A percentile compares a stretch with the other conserved stretches of the same genome.
Evolutionary conservation across 1,140 invertebrate genomes (phyloP).

Genomic region (Ptiloglossa arizonensis): DNA sequence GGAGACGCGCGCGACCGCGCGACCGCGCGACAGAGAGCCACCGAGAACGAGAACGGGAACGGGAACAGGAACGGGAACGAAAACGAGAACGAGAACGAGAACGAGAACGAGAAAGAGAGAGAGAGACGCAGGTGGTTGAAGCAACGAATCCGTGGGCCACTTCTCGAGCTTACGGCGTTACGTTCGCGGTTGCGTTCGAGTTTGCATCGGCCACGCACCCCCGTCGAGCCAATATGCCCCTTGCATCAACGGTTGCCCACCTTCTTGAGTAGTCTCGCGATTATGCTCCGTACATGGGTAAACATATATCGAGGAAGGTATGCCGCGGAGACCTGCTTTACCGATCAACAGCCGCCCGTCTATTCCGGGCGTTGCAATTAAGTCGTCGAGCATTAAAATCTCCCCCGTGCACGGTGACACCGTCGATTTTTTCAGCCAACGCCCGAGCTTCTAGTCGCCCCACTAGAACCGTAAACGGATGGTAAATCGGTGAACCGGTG

Average conservation of each 20-base stretch:
- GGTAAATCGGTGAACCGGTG: too few species aligned
- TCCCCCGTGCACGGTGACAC: slow-evolving; percentile 39
- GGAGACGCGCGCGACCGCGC: too few species aligned
- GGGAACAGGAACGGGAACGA: background rate
- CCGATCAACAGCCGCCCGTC: slow-evolving; percentile 32
- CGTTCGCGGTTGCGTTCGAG: slow-evolving; percentile 68
- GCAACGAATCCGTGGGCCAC: slow-evolving; percentile 70
- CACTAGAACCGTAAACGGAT: background rate
- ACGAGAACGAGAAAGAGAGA: background rate
- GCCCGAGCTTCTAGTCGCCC: background rate
- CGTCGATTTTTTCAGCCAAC: background rate
- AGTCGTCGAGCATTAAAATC: slow-evolving; percentile 62
- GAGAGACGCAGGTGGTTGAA: slow-evolving; percentile 37
- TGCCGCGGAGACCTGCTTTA: slow-evolving; percentile 40
- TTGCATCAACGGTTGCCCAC: slow-evolving; percentile 75
- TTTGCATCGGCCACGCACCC: slow-evolving; percentile 70
- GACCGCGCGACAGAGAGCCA: too few species aligned
- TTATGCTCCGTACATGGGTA: slow-evolving; percentile 53
- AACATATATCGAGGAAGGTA: slow-evolving; percentile 49
- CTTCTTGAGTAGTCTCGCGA: slow-evolving; percentile 78
- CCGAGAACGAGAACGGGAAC: background rate
- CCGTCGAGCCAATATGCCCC: slow-evolving; percentile 80
- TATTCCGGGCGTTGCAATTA: slow-evolving; percentile 50
- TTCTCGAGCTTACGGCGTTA: slow-evolving; percentile 63
- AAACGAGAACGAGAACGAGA: too few species aligned